These are phyloP conservation scores for Neodon shergylaensis DNA, from an alignment of 2,113 vertebrate genomes.

Conservation along the genomic window DNA sequence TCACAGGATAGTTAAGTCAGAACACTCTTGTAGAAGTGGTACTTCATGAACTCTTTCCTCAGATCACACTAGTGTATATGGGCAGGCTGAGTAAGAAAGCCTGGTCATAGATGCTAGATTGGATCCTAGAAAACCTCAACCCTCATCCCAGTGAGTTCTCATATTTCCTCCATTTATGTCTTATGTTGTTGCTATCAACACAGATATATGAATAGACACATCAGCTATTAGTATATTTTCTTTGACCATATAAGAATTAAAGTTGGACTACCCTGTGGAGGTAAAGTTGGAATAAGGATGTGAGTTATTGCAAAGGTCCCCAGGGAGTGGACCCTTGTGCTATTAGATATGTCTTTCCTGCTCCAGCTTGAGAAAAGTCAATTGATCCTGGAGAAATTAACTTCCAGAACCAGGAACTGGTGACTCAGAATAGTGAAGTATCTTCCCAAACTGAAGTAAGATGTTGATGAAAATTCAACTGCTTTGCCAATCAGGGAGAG, in stretches of 20 bases:
- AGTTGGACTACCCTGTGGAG: neutral
- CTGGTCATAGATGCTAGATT: neutral
- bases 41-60: neutral
- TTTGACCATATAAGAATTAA: conserved; percentile 6
- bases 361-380: neutral
- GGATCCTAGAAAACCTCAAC: neutral
- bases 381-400: neutral
- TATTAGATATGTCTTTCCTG: neutral
- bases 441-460: conserved; percentile 44
- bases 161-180: conserved; percentile 17
- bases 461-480: conserved; percentile 50
- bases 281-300: neutral
- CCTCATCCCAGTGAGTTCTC: neutral
- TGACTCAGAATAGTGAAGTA: conserved; percentile 11
- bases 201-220: neutral
- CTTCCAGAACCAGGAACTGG: neutral
- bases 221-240: neutral
- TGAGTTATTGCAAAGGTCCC: neutral
- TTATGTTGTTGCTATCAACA: neutral
- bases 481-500: neutral
- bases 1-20: neutral
- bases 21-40: neutral
- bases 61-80: neutral
- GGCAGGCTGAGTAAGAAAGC: neutral
- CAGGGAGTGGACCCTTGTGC: neutral